Evolutionary conservation across 2,888 invertebrate genomes (phyloP).

Genomic region (Eristalis tenax): DNA sequence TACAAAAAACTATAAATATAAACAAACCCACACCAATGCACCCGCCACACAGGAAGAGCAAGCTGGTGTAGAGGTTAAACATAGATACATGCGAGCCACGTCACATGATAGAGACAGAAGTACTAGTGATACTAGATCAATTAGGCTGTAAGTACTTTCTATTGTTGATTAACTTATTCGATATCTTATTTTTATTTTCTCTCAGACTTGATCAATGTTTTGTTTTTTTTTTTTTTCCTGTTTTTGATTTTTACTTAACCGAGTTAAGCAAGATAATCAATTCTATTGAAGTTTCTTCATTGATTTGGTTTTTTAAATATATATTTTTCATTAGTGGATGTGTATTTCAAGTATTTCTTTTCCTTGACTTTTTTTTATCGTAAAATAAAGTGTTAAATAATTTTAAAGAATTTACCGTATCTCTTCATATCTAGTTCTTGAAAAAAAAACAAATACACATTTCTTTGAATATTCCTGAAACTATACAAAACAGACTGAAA

Average conservation of each 20-base stretch:
- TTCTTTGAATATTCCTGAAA: neutral
- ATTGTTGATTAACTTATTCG: constrained; percentile 33
- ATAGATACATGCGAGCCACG: constrained; percentile 76
- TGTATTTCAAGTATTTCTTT: neutral
- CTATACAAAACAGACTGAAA: neutral
- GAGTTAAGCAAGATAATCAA: neutral
- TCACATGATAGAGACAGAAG: constrained; percentile 76
- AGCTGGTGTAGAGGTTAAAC: constrained; percentile 83
- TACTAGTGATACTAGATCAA: constrained; percentile 77
- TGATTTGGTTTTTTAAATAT: neutral
- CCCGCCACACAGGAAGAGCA: constrained; percentile 82
- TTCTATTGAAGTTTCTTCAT: neutral
- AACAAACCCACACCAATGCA: constrained; percentile 65
- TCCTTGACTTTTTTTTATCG: neutral
- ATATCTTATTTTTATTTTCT: neutral
- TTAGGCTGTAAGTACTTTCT: constrained; percentile 76
- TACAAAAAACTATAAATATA: constrained; percentile 45
- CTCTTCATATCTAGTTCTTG: neutral
- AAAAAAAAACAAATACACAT: neutral
- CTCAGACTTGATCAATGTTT: neutral
- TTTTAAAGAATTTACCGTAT: neutral
- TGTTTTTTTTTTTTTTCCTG: constrained; percentile 4
- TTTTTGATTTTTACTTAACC: neutral
- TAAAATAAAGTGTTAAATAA: constrained; percentile 2
- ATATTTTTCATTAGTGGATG: constrained; percentile 13